A percentile compares a stretch with the other conserved stretches of the same genome.
These are phyloP conservation scores for Cryptocephalus primarius DNA, from an alignment of 2,888 invertebrate genomes.

Conservation along the genomic window DNA sequence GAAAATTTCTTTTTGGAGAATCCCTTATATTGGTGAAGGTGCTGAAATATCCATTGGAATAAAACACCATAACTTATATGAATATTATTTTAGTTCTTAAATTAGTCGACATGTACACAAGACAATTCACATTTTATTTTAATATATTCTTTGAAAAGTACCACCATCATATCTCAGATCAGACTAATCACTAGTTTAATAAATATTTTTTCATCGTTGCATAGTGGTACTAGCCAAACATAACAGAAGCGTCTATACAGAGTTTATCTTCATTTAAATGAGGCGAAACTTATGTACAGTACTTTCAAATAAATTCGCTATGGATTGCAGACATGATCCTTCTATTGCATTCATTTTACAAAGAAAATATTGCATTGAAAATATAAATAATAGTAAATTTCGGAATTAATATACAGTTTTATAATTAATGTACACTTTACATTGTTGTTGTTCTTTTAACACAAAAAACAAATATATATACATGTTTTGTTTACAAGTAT, in stretches of 20 bases:
- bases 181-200: constrained; percentile 4
- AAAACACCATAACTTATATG: constrained; percentile 20
- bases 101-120: constrained; percentile 38
- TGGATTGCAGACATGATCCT: constrained; percentile 1
- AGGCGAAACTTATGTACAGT: constrained; percentile 3
- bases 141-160: constrained; percentile 15
- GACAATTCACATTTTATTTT: constrained; percentile 31
- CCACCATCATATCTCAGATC: constrained; percentile 7
- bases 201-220: constrained; percentile 1
- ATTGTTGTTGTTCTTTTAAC: constrained; percentile 9
- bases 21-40: too few relatives aligned
- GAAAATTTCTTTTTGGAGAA: too few relatives aligned
- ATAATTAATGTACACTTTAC: constrained; percentile 18
- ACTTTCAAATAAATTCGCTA: constrained; percentile 3
- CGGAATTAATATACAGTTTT: neutral
- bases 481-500: constrained; percentile 11
- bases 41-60: neutral
- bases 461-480: constrained; percentile 16
- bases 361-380: too few relatives aligned
- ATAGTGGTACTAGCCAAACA: constrained; percentile 12
- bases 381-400: neutral
- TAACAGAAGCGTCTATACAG: constrained; percentile 13
- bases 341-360: neutral
- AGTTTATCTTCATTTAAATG: neutral
- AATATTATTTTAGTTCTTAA: constrained; percentile 36